Conservation (phyloP, 2,888 invertebrate genomes). For the Mylabris sibirica region DNA sequence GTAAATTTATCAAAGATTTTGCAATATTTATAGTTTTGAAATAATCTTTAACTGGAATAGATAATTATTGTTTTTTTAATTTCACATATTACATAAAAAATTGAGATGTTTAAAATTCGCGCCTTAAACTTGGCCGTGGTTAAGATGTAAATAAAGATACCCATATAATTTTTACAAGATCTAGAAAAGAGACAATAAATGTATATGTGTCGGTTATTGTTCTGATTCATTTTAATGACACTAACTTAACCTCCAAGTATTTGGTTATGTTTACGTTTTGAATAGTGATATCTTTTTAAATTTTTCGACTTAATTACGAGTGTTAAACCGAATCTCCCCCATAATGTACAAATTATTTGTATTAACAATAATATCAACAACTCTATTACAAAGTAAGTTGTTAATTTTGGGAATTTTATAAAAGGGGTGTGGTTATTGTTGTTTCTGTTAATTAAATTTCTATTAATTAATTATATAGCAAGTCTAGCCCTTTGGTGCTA, state of each 20-base stretch:
- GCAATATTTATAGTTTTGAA: too few species aligned
- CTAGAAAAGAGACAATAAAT: too few species aligned
- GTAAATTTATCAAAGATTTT: too few species aligned
- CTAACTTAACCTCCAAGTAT: background rate
- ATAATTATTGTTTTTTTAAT: too few species aligned
- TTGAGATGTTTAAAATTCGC: too few species aligned
- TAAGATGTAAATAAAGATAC: too few species aligned
- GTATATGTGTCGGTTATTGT: too few species aligned
- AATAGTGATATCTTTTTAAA: background rate
- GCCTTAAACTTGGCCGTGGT: too few species aligned
- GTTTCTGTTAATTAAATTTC: background rate
- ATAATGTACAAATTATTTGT: slow-evolving; percentile 20
- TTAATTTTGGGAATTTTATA: background rate
- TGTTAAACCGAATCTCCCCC: background rate
- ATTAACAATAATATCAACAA: background rate
- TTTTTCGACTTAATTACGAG: background rate
- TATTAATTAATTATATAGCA: slow-evolving; percentile 27
- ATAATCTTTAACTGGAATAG: too few species aligned
- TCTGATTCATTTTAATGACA: too few species aligned
- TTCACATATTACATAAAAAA: too few species aligned
- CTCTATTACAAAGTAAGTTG: slow-evolving; percentile 20
- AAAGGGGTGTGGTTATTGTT: slow-evolving; percentile 28
- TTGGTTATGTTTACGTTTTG: background rate
- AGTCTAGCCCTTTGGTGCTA: slow-evolving; percentile 79
- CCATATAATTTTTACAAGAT: too few species aligned